Base-by-base conservation (phyloP, 2,797 vertebrate genomes). In the Halcyon chelicuti region DNA sequence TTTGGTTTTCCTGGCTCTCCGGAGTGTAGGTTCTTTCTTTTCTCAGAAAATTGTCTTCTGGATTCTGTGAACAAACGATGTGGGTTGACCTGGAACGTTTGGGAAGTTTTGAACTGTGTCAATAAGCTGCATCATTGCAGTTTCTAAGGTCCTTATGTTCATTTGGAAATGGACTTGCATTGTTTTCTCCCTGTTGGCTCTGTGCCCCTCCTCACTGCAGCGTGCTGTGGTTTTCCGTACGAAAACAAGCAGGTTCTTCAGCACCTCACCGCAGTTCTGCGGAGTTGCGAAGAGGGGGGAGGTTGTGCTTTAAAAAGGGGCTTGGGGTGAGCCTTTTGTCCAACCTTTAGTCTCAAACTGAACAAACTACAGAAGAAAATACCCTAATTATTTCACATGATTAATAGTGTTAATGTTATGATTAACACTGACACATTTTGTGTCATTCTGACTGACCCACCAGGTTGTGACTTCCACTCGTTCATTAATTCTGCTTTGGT, bases 151-250 rank as follows among this genome's bases (percentile, higher is more conserved):
- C 28, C 42, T 72, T 39, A 15, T 20, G 28, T 42, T 42, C 26
- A 55, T 39, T 40, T 22, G 14, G 25, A 20, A 57, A 33, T 12
- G 12, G n/a, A 20, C 23, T 79, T 57, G 21, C 4, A 3, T 21
- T 61, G 5, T 55, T 60, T 82, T 29, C 55, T 68, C 2, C 25
- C 7, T 62, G 2, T 5, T 57, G 37, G 22, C 12, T 44, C 33
- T 51, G 35, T 39, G 14, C 5, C 14, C 33, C 46, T 19, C 35
- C 66, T 61, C 15, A 3, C 44, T 17, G 9, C 29, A 31, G 10
- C 10, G 8, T 47, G 12, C 18, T 11, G 8, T 4, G 18, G 20
- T 22, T 29, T 44, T 31, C 3, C 4, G 0, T 20, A 14, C 49
- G 67, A 52, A 66, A 81, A 20, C 12, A 46, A 46, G 26, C 18